Conservation (phyloP, 2,888 invertebrate species). For the Deilephila elpenor region DNA sequence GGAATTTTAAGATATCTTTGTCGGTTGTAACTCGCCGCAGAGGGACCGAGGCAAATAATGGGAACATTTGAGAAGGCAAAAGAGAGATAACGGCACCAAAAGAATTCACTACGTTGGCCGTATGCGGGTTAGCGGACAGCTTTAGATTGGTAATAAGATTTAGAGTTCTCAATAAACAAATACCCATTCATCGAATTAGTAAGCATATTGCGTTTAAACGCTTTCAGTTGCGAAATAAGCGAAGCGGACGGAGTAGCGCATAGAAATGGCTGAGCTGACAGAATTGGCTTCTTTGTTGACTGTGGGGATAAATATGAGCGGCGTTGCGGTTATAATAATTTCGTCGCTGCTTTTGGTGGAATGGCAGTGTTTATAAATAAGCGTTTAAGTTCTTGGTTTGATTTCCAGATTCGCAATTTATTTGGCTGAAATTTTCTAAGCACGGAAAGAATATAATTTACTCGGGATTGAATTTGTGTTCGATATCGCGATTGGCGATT, state of each 20-base stretch:
- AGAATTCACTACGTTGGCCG: background rate
- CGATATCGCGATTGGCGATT: too few relatives aligned
- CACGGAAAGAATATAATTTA: too few relatives aligned
- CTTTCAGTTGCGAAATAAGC: background rate
- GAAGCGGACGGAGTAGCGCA: background rate
- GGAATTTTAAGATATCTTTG: conserved; percentile 27
- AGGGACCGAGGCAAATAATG: background rate
- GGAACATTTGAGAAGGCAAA: background rate
- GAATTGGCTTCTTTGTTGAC: background rate
- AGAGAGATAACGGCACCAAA: background rate
- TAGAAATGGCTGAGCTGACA: background rate
- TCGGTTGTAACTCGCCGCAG: background rate
- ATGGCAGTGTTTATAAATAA: background rate
- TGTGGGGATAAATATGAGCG: background rate
- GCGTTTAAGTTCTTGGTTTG: background rate
- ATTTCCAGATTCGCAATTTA: background rate
- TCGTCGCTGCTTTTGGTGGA: background rate
- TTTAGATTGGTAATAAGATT: background rate
- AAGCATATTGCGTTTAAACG: background rate
- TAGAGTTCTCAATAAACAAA: background rate
- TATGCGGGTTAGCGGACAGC: background rate
- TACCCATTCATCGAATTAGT: background rate
- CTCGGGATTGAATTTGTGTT: too few relatives aligned
- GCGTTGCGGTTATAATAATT: background rate
- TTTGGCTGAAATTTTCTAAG: too few relatives aligned